Conservation (phyloP, 2,113 vertebrate genomes). For the Austrofundulus limnaeus region DNA sequence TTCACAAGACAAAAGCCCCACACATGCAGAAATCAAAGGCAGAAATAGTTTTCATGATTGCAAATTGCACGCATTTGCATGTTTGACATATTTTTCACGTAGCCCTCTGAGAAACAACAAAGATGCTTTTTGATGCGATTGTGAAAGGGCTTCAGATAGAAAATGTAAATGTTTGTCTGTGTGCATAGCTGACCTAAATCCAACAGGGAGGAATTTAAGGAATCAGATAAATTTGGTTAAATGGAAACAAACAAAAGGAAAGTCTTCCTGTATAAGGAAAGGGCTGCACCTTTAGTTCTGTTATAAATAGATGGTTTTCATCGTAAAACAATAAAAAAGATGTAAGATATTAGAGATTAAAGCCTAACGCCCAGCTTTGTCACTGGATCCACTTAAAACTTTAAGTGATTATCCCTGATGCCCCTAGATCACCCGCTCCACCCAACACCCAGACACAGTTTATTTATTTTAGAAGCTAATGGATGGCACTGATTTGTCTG, state of each 20-base stretch:
- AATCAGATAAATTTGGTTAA: conserved; percentile 46
- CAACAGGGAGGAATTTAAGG: conserved; percentile 35
- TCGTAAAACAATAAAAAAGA: no score
- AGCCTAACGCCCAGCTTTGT: not conserved
- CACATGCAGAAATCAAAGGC: conserved; percentile 25
- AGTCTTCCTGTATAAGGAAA: conserved; percentile 1
- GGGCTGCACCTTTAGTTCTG: not conserved
- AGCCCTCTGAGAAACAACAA: conserved; percentile 34
- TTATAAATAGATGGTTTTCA: not conserved
- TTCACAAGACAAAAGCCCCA: conserved; percentile 20
- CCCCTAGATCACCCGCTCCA: conserved; percentile 2
- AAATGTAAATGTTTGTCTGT: conserved; percentile 54
- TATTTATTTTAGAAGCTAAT: conserved; percentile 57
- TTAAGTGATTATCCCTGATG: conserved; percentile 15
- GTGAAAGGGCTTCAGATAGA: conserved; percentile 20
- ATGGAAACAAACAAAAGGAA: conserved; percentile 48
- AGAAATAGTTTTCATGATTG: not conserved
- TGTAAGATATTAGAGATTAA: not conserved
- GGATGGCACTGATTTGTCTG: conserved; percentile 40
- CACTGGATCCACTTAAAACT: conserved; percentile 3
- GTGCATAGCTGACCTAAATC: conserved; percentile 48
- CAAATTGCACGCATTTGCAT: conserved; percentile 2
- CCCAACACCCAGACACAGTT: conserved; percentile 24
- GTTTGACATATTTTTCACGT: conserved; percentile 36
- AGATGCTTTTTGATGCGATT: conserved; percentile 33